These are phyloP conservation scores for Raphicerus campestris DNA, from an alignment of 2,113 vertebrate genomes.

Conservation along the genomic window DNA sequence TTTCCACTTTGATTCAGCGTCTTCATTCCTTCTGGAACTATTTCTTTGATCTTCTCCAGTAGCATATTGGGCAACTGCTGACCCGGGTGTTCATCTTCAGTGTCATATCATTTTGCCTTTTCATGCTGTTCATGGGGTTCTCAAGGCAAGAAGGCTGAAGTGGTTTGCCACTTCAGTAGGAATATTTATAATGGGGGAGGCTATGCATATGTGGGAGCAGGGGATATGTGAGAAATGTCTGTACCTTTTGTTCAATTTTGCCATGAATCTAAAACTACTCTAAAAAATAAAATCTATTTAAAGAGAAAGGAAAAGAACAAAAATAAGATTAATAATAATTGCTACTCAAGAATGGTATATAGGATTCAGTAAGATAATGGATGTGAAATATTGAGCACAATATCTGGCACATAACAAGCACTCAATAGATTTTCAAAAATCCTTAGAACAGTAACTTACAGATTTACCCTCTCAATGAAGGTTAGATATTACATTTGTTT, in stretches of 20 bases:
- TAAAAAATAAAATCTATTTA: background rate
- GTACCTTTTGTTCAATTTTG: background rate
- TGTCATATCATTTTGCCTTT: background rate
- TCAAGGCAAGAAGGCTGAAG: background rate
- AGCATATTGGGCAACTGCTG: background rate
- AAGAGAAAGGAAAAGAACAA: background rate
- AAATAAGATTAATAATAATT: background rate
- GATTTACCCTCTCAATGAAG: background rate
- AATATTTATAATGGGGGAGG: background rate
- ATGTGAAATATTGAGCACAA: background rate
- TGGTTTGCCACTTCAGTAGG: background rate
- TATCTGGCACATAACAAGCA: background rate
- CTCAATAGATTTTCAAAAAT: background rate
- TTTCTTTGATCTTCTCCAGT: background rate
- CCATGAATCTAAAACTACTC: background rate
- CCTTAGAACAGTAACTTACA: background rate
- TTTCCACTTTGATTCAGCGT: background rate
- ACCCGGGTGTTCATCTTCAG: background rate
- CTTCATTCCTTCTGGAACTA: background rate
- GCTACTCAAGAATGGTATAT: background rate
- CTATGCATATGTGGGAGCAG: background rate
- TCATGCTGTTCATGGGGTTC: background rate
- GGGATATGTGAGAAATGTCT: background rate
- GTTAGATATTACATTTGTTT: background rate
- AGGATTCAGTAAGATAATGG: background rate